Base-by-base conservation (phyloP, 30 jellyfish, hydroid and myxozoan species). In the Aurelia sp. region DNA sequence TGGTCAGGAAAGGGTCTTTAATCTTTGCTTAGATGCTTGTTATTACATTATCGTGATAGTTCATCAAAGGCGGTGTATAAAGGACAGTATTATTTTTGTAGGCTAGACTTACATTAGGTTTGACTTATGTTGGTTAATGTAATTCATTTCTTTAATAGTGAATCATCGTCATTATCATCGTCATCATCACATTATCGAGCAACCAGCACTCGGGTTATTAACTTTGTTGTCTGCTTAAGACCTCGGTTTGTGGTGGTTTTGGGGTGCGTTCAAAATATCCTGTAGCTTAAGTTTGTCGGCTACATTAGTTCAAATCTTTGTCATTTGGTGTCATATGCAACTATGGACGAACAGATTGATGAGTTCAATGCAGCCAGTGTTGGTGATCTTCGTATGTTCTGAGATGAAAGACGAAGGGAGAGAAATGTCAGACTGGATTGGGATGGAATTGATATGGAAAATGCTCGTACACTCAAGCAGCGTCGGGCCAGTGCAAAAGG, bases 261-360 rank as follows among this genome's bases (percentile, higher is more conserved):
- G n/a, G 1, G 74, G 27, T 58, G 67, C 67, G 67, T 58, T 58
- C n/a, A 11, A 58, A 11, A 58, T 58, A 58, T 58, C 67, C 67
- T 58, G 67, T 58, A 58, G 67, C 67, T 58, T 23, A 63, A 58
- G 67, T 58, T n/a, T 58, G 27, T 58, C 67, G 67, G 27, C 67
- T 58, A 58, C 67, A 58, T 12, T 18, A 27, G 33, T 27, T 27
- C 33, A 27, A 27, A 27, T 27, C 33, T 27, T 1, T 27, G 33
- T 27, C 33, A 27, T 2, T 27, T 27, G 33, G 33, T 27, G 33
- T 27, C 33, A 27, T 27, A 27, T 27, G 33, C 33, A 27, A 2
- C 2, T 27, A 27, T 27, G 33, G 33, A 27, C 2, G 33, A 27
- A 27, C 33, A 27, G 33, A 27, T 1, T 2, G 33, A 27, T 27